These are phyloP conservation scores for Okapia johnstoni DNA, from an alignment of 2,113 vertebrate species.

Conservation along the genomic window DNA sequence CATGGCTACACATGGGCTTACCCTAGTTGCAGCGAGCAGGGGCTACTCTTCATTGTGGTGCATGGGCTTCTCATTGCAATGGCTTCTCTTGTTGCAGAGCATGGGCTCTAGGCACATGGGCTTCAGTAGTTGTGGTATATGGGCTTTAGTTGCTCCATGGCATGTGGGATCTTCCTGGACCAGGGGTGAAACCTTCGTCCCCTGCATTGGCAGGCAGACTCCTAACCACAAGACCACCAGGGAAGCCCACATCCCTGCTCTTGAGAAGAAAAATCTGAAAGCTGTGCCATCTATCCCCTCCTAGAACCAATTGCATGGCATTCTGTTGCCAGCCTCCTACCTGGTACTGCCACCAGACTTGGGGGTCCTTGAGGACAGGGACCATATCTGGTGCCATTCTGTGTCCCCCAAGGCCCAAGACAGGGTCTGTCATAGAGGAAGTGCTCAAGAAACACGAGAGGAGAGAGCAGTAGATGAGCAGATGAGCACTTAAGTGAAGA, in stretches of 20 bases:
- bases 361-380: background rate
- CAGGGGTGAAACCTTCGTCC: background rate
- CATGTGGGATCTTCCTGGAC: background rate
- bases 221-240: background rate
- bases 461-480: background rate
- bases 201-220: background rate
- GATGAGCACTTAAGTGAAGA: background rate
- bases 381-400: background rate
- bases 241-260: background rate
- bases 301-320: background rate
- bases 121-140: background rate
- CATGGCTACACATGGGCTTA: background rate
- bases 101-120: background rate
- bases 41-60: background rate
- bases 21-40: background rate
- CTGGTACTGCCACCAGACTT: background rate
- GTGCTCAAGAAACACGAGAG: background rate
- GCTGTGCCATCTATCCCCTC: background rate
- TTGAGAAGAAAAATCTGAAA: background rate
- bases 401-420: background rate
- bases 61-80: background rate
- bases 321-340: background rate
- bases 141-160: background rate
- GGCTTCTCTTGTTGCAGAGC: background rate
- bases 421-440: background rate